Base-by-base conservation (phyloP, 2,113 vertebrate genomes). In the Eptesicus fuscus region DNA sequence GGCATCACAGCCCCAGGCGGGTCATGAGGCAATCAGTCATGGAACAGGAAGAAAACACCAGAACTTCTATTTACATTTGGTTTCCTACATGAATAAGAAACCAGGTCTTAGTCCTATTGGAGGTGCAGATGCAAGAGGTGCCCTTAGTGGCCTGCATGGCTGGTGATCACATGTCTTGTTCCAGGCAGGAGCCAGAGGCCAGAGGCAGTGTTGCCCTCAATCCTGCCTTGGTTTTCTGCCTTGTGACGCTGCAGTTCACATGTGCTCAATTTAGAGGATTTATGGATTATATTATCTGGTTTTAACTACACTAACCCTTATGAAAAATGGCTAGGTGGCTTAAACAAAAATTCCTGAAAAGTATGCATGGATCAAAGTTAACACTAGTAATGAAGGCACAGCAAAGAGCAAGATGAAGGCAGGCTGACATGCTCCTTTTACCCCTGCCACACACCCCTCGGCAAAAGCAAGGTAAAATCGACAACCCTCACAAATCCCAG, bases 231-330 rank as follows among this genome's bases (percentile, higher is more conserved):
- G 4, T 84, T 74, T 93, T 90, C 73, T 94, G 44, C 91, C 56
- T 51, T 78, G 5, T 65, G 30, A n/a, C 10, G 37, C 23, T 73
- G 17, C 23, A 61, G n/a, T 61, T 87, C 73, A 78, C 14, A 44
- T 73, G 91, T 82, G 10, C 51, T 71, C 40, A 92, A 63, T 89
- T 76, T 73, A 74, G 71, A 90, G 53, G 37, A 87, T 84, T 94
- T 94, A 69, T 69, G 30, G 73, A 51, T 73, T 69, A 28, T 65
- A 44, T 84, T 56, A 53, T 74, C 82, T 85, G 42, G 37, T 86
- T 95, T 79, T 91, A 95, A 82, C 42, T 83, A 91, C 0, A 49
- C 6, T 74, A 53, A 79, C n/a, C n/a, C 47, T 69, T 59, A 12
- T 61, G 56, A 78, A 87, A 93, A 91, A 83, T 80, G 53, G 18